These are phyloP conservation scores for Gari tellinella DNA, from an alignment of 2,888 invertebrate genomes.

Conservation along the genomic window DNA sequence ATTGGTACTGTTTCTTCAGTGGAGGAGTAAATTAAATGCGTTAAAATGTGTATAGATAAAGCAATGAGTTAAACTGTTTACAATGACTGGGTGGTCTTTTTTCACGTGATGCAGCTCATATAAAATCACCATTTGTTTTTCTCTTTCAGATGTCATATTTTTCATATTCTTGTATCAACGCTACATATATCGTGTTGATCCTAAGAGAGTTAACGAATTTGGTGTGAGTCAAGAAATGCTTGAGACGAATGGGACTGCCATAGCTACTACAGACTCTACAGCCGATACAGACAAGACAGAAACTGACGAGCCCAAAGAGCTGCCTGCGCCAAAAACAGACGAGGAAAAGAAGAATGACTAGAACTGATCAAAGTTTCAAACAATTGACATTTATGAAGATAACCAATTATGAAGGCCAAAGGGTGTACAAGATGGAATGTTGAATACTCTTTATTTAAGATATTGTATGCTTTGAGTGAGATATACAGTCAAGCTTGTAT, in stretches of 20 bases:
- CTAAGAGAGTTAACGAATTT: slow-evolving; percentile 97
- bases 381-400: too few species aligned
- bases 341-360: slow-evolving; percentile 76
- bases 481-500: too few species aligned
- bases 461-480: too few species aligned
- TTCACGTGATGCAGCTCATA: too few species aligned
- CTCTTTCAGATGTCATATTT: slow-evolving; percentile 95
- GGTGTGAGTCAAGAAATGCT: slow-evolving; percentile 98
- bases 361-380: not conserved
- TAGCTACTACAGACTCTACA: not conserved
- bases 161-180: slow-evolving; percentile 99
- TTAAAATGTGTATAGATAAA: too few species aligned
- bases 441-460: too few species aligned
- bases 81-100: too few species aligned
- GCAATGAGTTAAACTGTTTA: too few species aligned
- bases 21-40: too few species aligned
- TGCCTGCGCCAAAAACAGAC: slow-evolving; percentile 55
- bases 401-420: too few species aligned
- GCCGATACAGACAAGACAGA: not conserved
- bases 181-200: slow-evolving; percentile 99
- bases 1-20: too few species aligned
- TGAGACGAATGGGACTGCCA: slow-evolving; percentile 81
- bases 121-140: slow-evolving; percentile 6
- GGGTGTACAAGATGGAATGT: too few species aligned
- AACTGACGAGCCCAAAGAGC: slow-evolving; percentile 15